Evolutionary conservation across 2,888 invertebrate genomes (phyloP).

Genomic region (Malthinus flaveolus): DNA sequence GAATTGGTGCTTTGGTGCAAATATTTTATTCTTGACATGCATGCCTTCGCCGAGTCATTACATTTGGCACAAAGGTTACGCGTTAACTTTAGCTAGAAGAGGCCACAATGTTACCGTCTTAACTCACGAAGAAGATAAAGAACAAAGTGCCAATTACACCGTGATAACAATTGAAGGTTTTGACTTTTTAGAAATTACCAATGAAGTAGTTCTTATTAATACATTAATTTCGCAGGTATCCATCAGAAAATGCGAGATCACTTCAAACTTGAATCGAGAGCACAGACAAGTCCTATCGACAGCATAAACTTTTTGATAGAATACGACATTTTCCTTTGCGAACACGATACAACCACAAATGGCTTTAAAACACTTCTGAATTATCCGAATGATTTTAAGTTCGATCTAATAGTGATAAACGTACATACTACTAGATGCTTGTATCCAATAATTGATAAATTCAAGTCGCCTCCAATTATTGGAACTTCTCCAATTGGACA

Average conservation of each 20-base stretch:
- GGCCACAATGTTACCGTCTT: constrained; percentile 27
- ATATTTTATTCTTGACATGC: constrained; percentile 21
- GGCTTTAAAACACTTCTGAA: constrained; percentile 25
- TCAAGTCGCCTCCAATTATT: constrained; percentile 34
- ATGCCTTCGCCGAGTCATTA: constrained; percentile 25
- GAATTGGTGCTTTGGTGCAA: neutral
- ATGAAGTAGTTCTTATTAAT: neutral
- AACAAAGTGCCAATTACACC: constrained; percentile 14
- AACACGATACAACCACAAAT: constrained; percentile 23
- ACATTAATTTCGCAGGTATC: neutral
- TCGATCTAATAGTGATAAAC: constrained; percentile 37
- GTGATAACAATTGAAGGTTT: constrained; percentile 26
- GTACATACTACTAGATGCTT: constrained; percentile 28
- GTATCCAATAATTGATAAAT: constrained; percentile 33
- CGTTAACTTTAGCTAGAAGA: constrained; percentile 9
- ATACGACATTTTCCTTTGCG: constrained; percentile 11
- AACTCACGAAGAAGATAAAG: constrained; percentile 15
- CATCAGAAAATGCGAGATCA: too few relatives aligned
- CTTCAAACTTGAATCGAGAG: too few relatives aligned
- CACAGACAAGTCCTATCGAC: neutral
- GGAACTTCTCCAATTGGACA: constrained; percentile 32
- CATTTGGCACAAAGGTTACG: constrained; percentile 21
- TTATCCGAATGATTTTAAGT: constrained; percentile 33
- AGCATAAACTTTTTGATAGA: neutral
- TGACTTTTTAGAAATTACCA: neutral